These are phyloP conservation scores for Himalopsyche kuldschensis DNA, from an alignment of 2,888 invertebrate species.

Conservation along the genomic window DNA sequence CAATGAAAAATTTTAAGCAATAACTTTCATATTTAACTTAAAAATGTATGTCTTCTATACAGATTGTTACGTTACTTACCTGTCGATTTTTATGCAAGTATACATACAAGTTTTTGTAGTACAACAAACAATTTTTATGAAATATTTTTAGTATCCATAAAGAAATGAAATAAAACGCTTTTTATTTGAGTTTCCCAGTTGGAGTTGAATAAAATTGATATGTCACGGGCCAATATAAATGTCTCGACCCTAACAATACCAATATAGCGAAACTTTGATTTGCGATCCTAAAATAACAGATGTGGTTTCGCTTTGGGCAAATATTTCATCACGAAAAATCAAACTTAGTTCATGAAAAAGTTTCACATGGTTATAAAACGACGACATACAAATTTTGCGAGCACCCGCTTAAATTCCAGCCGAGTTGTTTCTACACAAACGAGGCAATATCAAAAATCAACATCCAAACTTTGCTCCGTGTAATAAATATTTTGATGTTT, in stretches of 20 bases:
- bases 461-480: too few species aligned
- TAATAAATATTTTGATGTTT: too few species aligned
- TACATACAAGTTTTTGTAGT: background rate
- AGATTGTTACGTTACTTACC: too few species aligned
- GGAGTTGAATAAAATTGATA: conserved; percentile 19
- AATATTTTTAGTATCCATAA: background rate
- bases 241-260: background rate
- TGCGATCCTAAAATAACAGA: conserved; percentile 17
- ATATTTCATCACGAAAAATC: background rate
- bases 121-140: background rate
- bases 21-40: too few species aligned
- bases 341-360: background rate
- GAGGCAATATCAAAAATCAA: too few species aligned
- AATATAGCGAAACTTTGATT: conserved; percentile 15
- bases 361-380: background rate
- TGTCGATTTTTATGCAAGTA: too few species aligned
- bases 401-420: too few species aligned
- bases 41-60: too few species aligned
- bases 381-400: background rate
- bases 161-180: conserved; percentile 12
- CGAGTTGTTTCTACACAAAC: too few species aligned
- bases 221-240: conserved; percentile 1
- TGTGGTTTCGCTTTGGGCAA: conserved; percentile 6
- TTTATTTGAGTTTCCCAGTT: conserved; percentile 38
- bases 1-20: too few species aligned